Conservation (phyloP, 2,113 vertebrate species). For the Gallinago jamesoni region DNA sequence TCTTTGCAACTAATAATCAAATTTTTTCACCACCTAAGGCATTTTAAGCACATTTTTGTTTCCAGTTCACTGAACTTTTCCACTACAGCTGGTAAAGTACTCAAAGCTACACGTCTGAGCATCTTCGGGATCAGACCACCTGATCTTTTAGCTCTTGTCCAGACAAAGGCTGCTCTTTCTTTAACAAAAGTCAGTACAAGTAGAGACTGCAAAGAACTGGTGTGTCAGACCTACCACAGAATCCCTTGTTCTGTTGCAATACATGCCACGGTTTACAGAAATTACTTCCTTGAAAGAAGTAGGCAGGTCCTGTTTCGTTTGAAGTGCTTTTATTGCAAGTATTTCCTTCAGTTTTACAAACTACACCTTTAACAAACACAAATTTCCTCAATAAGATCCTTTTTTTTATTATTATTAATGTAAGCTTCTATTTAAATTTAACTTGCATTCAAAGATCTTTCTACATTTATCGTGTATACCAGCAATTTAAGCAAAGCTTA, state of each 20-base stretch:
- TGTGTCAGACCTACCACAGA: neutral
- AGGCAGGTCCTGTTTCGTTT: neutral
- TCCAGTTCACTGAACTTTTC: neutral
- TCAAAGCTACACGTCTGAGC: neutral
- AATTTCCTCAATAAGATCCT: neutral
- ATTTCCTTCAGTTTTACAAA: constrained; percentile 8
- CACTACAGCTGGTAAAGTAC: neutral
- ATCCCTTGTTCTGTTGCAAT: constrained; percentile 26
- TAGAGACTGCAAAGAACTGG: neutral
- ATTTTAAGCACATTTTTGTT: neutral
- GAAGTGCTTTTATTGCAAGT: constrained; percentile 1
- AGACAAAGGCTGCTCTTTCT: neutral
- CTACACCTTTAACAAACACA: neutral
- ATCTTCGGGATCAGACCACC: neutral
- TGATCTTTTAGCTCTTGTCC: neutral
- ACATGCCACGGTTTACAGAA: neutral
- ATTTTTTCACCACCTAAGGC: neutral
- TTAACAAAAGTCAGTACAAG: neutral
- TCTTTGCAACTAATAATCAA: neutral
- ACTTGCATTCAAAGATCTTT: neutral
- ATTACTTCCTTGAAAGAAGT: constrained; percentile 59
- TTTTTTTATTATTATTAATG: neutral
- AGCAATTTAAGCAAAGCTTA: neutral
- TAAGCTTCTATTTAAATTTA: neutral
- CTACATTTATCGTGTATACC: neutral